Percentiles rank a stretch among this genome's conserved stretches.
phyloP scores from a whole-genome alignment of 2,888 invertebrate genomes.

The Macropis europaea region DNA sequence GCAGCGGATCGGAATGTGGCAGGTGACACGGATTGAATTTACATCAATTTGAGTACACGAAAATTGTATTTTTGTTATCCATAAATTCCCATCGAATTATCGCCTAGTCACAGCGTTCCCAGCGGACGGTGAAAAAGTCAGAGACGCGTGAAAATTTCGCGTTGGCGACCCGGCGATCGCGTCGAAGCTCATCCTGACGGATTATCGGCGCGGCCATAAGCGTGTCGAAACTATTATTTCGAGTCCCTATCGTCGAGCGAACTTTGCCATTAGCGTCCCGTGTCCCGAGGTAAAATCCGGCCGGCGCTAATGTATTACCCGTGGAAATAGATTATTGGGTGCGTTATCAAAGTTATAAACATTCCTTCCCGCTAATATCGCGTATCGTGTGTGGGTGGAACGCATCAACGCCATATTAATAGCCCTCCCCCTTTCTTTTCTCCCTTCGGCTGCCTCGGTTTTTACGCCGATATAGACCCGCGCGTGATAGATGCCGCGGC shows the following conservation, averaged over 20 bases:
- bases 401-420: slow-evolving; percentile 56
- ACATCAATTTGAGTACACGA: too few relatives aligned
- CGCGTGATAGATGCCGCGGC: slow-evolving; percentile 65
- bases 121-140: too few relatives aligned
- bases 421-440: slow-evolving; percentile 28
- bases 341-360: slow-evolving; percentile 64
- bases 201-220: slow-evolving; percentile 41
- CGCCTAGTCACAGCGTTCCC: too few relatives aligned
- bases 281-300: slow-evolving; percentile 40
- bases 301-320: slow-evolving; percentile 62
- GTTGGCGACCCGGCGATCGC: neutral
- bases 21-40: too few relatives aligned
- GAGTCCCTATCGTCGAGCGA: slow-evolving; percentile 40
- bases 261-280: slow-evolving; percentile 59
- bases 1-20: too few relatives aligned
- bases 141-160: neutral
- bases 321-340: slow-evolving; percentile 63
- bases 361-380: slow-evolving; percentile 58
- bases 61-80: too few relatives aligned
- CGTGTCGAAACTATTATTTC: slow-evolving; percentile 53
- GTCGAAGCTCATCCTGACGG: slow-evolving; percentile 37
- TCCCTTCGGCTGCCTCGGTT: slow-evolving; percentile 2
- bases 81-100: too few relatives aligned
- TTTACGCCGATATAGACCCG: slow-evolving; percentile 57
- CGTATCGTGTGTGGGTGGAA: slow-evolving; percentile 27